Conservation (phyloP, 2,113 vertebrate species). For the Cervus canadensis region DNA sequence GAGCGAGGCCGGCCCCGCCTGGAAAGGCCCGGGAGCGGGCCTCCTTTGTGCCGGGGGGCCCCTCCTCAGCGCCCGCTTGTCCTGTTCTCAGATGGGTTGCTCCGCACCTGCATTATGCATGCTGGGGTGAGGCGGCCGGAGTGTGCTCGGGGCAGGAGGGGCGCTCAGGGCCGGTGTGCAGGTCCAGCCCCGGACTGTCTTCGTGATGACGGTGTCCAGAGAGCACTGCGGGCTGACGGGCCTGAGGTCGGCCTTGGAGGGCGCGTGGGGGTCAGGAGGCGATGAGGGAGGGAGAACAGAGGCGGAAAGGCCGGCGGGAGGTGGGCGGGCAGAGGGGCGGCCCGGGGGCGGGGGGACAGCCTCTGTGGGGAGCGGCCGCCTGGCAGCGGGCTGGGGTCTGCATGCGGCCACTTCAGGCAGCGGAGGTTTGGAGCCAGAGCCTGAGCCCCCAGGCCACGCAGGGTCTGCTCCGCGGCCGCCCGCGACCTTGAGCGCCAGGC, state of each 20-base stretch:
- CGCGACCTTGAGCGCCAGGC: background rate
- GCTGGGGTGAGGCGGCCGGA: background rate
- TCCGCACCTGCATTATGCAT: background rate
- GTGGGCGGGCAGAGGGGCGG: fast-evolving
- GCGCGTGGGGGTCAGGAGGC: background rate
- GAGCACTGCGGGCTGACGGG: background rate
- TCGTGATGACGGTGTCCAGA: background rate
- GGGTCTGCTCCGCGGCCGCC: background rate
- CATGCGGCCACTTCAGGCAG: fast-evolving
- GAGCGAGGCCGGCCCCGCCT: background rate
- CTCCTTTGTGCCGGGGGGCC: background rate
- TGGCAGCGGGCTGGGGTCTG: background rate
- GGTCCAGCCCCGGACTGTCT: background rate
- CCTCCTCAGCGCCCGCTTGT: background rate
- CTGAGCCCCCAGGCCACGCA: background rate
- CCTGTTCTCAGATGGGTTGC: background rate
- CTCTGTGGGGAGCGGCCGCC: background rate
- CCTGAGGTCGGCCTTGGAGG: background rate
- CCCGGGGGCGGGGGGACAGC: background rate
- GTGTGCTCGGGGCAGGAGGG: background rate
- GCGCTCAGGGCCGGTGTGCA: fast-evolving
- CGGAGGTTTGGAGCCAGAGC: background rate
- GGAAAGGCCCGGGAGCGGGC: background rate
- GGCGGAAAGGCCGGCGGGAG: no score
- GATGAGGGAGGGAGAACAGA: fast-evolving